Percentiles rank a stretch among this genome's conserved stretches.
These are phyloP conservation scores for Elaphurus davidianus DNA, from an alignment of 2,113 vertebrate species.

Conservation along the genomic window DNA sequence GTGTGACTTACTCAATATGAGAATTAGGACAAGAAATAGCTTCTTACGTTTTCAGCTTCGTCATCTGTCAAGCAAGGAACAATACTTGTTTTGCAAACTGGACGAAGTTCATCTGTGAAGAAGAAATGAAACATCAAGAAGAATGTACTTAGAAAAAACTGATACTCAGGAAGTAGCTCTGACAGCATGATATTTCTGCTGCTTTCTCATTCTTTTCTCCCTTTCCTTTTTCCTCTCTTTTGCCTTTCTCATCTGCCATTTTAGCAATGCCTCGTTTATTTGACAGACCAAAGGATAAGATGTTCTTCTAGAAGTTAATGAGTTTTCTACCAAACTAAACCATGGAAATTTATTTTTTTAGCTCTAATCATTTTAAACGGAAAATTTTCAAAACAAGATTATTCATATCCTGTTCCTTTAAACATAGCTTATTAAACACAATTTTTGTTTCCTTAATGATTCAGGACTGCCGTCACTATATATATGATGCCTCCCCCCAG, in stretches of 20 bases:
- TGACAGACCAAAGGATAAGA: background rate
- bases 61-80: background rate
- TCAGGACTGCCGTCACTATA: background rate
- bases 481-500: background rate
- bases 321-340: background rate
- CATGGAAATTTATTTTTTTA: constrained; percentile 27
- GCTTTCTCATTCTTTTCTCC: background rate
- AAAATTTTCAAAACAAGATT: constrained; percentile 12
- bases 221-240: background rate
- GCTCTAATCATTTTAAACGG: constrained; percentile 18
- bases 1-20: background rate
- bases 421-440: constrained; percentile 15
- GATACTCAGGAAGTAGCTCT: background rate
- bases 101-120: background rate
- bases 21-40: background rate
- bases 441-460: background rate
- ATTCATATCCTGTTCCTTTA: constrained; percentile 13
- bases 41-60: background rate
- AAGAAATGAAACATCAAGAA: background rate
- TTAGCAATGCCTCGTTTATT: constrained; percentile 14
- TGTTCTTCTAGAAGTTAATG: constrained; percentile 31
- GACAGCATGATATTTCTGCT: background rate
- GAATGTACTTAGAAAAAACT: background rate
- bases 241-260: background rate
- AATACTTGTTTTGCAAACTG: background rate